Base-by-base conservation (phyloP, 2,888 invertebrate species). In the Baccha elongata region DNA sequence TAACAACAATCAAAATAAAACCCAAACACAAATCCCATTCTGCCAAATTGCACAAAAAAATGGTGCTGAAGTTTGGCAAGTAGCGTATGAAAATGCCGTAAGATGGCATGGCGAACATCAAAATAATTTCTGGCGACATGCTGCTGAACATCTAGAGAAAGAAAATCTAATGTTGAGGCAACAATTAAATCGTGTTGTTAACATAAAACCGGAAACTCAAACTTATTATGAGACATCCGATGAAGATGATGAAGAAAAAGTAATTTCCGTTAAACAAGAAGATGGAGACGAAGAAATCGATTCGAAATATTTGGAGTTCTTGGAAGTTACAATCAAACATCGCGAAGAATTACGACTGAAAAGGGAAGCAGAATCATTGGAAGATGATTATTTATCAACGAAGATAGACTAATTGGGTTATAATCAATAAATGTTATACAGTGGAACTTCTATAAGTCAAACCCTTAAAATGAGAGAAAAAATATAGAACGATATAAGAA, bases 91-190 rank as follows among this genome's bases (percentile, higher is more conserved):
- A 13, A 85, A 78, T 44, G 67, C 71, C 50, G 21, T 85, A 17
- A 83, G 65, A 55, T 85, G 84, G 84, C 84, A 85, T 11, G 40
- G 35, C 2, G 73, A 74, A 26, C 78, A 85, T 13, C 84, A 85
- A 32, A 52, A 15, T 4, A 80, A 74, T 35, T 85, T 71, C 26
- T 85, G 84, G 84, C 73, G 74, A n/a, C 67, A 67, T 50, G 35
- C 40, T 8, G 74, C 84, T 1, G 50, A 69, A n/a, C 60, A 50
- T 55, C 62, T 83, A 5, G 35, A 50, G 17, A 71, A 2, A 8
- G 71, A 69, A 21, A 84, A 79, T 19, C 32, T 69, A 52, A 44
- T 67, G 62, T 64, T 84, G 17, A 17, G 69, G 15, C 65, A 71
- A 15, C 69, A 80, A 62, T 13, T 84, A 6, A 40, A 46, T 11